These are phyloP conservation scores for Alces alces DNA, from an alignment of 2,113 vertebrate species.

Conservation along the genomic window DNA sequence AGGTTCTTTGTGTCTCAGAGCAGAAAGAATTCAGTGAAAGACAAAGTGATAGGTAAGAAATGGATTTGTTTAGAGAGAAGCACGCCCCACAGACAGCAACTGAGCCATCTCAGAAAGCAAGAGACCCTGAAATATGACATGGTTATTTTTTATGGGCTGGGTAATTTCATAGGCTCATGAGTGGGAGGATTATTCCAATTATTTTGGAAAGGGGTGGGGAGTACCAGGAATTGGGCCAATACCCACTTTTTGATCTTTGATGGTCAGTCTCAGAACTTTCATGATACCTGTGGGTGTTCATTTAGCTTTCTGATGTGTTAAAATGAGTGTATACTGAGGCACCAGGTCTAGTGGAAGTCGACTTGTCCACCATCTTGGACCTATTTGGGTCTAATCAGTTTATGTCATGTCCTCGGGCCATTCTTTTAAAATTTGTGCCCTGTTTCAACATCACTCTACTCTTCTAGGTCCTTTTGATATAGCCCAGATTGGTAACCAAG, in stretches of 20 bases:
- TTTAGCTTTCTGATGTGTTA: background rate
- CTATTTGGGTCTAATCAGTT: background rate
- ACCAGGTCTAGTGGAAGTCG: background rate
- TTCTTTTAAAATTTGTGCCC: background rate
- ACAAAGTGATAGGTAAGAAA: background rate
- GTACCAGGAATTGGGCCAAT: background rate
- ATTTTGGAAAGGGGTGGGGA: background rate
- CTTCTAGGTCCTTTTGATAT: background rate
- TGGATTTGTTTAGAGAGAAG: background rate
- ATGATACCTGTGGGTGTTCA: background rate
- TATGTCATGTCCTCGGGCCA: background rate
- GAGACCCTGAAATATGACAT: background rate
- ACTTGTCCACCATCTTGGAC: background rate
- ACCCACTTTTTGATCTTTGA: background rate
- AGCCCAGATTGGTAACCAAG: background rate
- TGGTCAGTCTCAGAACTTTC: background rate
- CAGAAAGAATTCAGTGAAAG: background rate
- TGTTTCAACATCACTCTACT: background rate
- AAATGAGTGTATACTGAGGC: background rate
- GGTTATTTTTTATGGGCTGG: background rate
- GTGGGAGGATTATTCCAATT: background rate
- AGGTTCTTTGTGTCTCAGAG: background rate
- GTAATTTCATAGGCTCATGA: background rate
- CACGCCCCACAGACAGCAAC: background rate
- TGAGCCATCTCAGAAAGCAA: background rate